phyloP scores from a whole-genome alignment of 2,113 vertebrate species.

The Callipepla californica region DNA sequence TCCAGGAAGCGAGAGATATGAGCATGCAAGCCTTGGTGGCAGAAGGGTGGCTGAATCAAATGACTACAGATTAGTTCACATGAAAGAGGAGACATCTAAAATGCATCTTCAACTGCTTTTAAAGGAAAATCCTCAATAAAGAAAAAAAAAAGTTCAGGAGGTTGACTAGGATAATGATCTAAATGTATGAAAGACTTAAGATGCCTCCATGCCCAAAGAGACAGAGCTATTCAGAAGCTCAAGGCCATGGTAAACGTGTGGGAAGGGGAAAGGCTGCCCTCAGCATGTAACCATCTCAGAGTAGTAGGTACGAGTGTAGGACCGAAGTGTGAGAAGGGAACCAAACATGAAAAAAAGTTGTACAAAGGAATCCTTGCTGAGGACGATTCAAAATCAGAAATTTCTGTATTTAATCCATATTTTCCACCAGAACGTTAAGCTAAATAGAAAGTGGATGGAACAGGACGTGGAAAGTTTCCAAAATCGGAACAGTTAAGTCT shows the following conservation, averaged over 20 bases:
- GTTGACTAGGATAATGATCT: neutral
- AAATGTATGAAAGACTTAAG: neutral
- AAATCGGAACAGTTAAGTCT: neutral
- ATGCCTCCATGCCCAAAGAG: neutral
- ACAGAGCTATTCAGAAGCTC: neutral
- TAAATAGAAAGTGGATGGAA: neutral
- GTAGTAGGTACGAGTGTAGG: accelerated
- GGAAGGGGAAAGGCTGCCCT: neutral
- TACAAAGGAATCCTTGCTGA: no score
- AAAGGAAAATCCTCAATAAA: neutral
- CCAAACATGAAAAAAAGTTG: neutral
- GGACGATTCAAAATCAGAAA: neutral
- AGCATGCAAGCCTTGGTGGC: neutral
- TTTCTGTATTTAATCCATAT: neutral
- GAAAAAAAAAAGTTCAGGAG: neutral
- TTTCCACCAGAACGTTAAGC: neutral
- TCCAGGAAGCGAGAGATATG: neutral
- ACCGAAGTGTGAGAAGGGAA: neutral
- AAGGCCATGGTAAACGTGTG: neutral
- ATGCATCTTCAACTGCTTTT: neutral
- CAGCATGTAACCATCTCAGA: neutral
- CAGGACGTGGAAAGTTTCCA: neutral
- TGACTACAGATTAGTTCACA: neutral
- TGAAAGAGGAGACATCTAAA: neutral
- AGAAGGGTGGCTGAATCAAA: neutral